A percentile compares a stretch with the other conserved stretches of the same genome.
Evolutionary conservation across 2,888 invertebrate species (phyloP).

Genomic region (Apomyelois bistriatella): DNA sequence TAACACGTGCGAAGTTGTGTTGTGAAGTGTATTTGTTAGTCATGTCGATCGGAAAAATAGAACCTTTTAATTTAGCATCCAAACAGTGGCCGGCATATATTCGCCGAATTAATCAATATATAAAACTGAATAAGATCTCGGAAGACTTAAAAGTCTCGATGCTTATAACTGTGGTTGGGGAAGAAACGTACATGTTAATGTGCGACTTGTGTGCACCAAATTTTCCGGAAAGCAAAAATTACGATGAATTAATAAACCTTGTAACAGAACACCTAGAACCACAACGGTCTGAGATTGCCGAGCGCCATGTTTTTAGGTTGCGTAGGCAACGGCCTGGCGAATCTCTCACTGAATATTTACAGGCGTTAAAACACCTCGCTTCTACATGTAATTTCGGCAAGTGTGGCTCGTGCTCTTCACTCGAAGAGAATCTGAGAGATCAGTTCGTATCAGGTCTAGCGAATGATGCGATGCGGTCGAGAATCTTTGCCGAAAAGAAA

Average conservation of each 20-base stretch:
- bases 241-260: not conserved
- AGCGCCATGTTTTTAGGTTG: not conserved
- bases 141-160: not conserved
- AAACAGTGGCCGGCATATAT: not conserved
- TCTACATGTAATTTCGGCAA: not conserved
- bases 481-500: not conserved
- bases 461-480: not conserved
- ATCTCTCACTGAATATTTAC: not conserved
- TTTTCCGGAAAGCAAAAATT: not conserved
- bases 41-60: not conserved
- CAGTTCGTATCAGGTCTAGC: constrained; percentile 16
- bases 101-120: not conserved
- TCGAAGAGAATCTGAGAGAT: constrained; percentile 23
- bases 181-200: not conserved
- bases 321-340: not conserved
- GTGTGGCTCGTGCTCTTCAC: not conserved
- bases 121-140: not conserved
- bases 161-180: not conserved
- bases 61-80: not conserved
- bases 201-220: not conserved
- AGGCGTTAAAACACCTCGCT: not conserved
- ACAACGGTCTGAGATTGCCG: not conserved
- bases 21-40: too few relatives aligned
- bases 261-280: not conserved
- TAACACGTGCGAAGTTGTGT: too few relatives aligned